phyloP scores from a whole-genome alignment of 2,113 vertebrate species.

The Rhinogobius similis region DNA sequence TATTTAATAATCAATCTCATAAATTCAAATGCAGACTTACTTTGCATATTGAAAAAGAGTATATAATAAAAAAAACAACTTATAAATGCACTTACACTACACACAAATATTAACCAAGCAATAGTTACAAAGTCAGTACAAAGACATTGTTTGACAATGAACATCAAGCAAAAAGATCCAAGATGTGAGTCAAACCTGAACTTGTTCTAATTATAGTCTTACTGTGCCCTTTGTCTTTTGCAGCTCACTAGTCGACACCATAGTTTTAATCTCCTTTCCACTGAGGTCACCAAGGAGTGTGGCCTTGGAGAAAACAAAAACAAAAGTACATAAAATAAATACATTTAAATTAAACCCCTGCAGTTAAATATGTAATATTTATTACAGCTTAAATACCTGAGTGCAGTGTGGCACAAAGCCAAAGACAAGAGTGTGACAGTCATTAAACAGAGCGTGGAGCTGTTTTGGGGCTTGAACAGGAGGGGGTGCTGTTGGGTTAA shows the following conservation, averaged over 20 bases:
- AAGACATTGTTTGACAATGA: too few relatives aligned
- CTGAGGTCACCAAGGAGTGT: conserved; percentile 80
- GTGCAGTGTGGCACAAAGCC: conserved; percentile 85
- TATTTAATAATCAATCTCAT: background rate
- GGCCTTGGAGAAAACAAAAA: conserved; percentile 70
- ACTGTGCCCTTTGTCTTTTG: conserved; percentile 89
- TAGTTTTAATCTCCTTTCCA: conserved; percentile 78
- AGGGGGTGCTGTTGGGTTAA: conserved; percentile 52
- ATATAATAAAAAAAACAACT: too few relatives aligned
- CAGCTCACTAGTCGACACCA: conserved; percentile 88
- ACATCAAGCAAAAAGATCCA: too few relatives aligned
- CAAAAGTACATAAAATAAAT: background rate
- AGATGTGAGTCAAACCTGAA: background rate
- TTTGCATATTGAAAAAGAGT: background rate
- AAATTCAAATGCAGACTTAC: background rate
- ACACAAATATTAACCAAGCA: background rate
- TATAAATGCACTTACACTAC: too few relatives aligned
- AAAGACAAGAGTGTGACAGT: conserved; percentile 83
- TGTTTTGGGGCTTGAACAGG: conserved; percentile 82
- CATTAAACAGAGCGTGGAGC: conserved; percentile 81
- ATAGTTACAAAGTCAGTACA: too few relatives aligned
- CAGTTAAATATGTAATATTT: background rate
- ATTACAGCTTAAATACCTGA: conserved; percentile 71
- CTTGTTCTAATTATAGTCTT: conserved; percentile 41
- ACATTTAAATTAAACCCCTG: background rate